phyloP scores from a whole-genome alignment of 2,113 vertebrate genomes.

The Corydoras sp. region DNA sequence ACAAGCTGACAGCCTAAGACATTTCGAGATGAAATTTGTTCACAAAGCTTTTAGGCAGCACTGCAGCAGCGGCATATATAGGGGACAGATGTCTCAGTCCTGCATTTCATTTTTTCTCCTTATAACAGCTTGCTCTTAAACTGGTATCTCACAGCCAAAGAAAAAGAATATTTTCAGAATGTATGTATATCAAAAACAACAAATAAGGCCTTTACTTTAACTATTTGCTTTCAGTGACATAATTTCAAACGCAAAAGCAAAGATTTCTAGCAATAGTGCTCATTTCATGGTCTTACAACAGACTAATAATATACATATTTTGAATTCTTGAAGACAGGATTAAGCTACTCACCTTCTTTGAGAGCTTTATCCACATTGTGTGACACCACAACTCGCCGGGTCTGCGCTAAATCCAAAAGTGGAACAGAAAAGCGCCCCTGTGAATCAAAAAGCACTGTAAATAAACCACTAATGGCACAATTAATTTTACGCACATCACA shows the following conservation, averaged over 20 bases:
- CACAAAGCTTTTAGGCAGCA: background rate
- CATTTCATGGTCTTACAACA: background rate
- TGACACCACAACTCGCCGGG: conserved; percentile 87
- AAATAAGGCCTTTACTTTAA: too few species aligned
- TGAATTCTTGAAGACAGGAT: conserved; percentile 5
- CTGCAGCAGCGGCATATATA: background rate
- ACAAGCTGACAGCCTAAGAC: background rate
- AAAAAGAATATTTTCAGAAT: background rate
- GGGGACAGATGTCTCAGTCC: conserved; percentile 5
- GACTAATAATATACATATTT: background rate
- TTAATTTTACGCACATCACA: too few species aligned
- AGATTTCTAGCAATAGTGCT: too few species aligned
- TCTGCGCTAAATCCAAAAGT: conserved; percentile 70
- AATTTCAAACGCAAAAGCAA: too few species aligned
- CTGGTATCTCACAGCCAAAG: background rate
- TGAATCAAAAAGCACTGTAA: conserved; percentile 49
- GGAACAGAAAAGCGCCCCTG: conserved; percentile 72
- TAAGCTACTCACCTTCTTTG: conserved; percentile 83
- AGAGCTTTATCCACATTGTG: conserved; percentile 94
- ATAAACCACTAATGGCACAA: too few species aligned
- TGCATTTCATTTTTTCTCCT: background rate
- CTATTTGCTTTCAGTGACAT: background rate
- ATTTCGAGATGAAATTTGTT: conserved; percentile 17
- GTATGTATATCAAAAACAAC: background rate
- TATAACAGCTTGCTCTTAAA: background rate